These are phyloP conservation scores for Microtus obscurus DNA, from an alignment of 2,797 vertebrate species.

Conservation along the genomic window DNA sequence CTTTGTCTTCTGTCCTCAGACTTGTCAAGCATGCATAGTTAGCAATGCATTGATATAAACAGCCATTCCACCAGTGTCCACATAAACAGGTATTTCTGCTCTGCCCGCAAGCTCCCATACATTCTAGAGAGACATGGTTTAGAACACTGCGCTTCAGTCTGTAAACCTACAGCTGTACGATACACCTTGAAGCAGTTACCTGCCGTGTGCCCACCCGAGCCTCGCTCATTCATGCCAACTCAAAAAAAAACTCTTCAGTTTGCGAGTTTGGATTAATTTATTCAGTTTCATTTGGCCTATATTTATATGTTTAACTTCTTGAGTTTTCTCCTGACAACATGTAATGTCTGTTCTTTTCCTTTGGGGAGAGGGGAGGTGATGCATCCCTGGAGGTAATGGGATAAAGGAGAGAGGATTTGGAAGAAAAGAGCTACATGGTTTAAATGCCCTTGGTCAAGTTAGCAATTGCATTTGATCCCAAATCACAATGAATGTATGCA, in stretches of 20 bases:
- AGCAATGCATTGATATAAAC: conserved; percentile 79
- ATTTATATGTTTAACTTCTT: conserved; percentile 73
- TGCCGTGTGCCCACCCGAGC: conserved; percentile 49
- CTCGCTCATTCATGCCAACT: conserved; percentile 66
- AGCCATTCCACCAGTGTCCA: conserved; percentile 81
- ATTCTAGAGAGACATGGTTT: conserved; percentile 64
- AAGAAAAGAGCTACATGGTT: conserved; percentile 63
- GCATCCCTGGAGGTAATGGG: conserved; percentile 82
- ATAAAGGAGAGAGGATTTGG: conserved; percentile 63
- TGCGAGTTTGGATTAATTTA: conserved; percentile 82
- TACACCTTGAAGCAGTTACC: conserved; percentile 50
- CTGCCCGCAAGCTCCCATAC: conserved; percentile 79
- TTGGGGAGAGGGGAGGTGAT: conserved; percentile 51
- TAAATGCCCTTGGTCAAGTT: conserved; percentile 81
- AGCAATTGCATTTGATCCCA: conserved; percentile 85
- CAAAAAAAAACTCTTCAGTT: conserved; percentile 62
- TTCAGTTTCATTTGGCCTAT: conserved; percentile 80
- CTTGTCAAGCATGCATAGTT: conserved; percentile 81
- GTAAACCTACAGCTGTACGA: not conserved
- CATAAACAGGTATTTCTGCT: conserved; percentile 80
- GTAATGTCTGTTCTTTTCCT: conserved; percentile 77
- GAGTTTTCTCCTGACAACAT: conserved; percentile 63
- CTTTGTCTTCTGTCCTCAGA: conserved; percentile 84
- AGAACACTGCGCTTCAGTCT: conserved; percentile 81
- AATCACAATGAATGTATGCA: conserved; percentile 88